Evolutionary conservation across 2,888 invertebrate species (phyloP).

Genomic region (Phaonia tiefii): DNA sequence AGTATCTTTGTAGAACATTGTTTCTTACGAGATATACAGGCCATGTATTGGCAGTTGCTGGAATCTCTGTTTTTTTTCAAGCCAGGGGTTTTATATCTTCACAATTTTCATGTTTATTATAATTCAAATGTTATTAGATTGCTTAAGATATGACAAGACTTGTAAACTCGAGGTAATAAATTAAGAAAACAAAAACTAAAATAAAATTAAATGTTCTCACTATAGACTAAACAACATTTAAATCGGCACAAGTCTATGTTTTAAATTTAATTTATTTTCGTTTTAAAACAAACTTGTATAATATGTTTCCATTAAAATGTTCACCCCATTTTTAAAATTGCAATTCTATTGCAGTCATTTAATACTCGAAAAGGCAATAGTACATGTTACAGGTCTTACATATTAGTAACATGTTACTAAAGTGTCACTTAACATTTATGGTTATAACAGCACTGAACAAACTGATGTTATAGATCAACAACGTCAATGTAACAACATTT

Average conservation of each 20-base stretch:
- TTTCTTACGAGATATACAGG: too few species aligned
- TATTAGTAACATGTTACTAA: slow-evolving; percentile 39
- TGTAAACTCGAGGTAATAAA: too few species aligned
- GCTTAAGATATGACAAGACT: too few species aligned
- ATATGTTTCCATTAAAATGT: neutral
- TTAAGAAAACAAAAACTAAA: neutral
- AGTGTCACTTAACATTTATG: slow-evolving; percentile 46
- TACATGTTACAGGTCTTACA: slow-evolving; percentile 43
- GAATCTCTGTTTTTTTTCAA: too few species aligned
- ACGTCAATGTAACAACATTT: neutral
- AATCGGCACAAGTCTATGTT: neutral
- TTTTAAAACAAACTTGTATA: neutral
- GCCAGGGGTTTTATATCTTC: too few species aligned
- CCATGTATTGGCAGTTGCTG: too few species aligned
- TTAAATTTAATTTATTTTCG: neutral
- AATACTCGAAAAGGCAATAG: slow-evolving; percentile 22
- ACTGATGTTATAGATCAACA: neutral
- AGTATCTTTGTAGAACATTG: too few species aligned
- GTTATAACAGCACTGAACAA: neutral
- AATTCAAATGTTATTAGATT: too few species aligned
- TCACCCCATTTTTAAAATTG: too few species aligned
- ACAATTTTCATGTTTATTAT: too few species aligned
- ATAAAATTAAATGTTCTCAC: neutral
- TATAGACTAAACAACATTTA: too few species aligned
- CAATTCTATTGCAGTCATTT: neutral